Percentiles rank a stretch among this genome's conserved stretches.
Evolutionary conservation across 2,888 invertebrate genomes (phyloP).

Genomic region (Ligdia adustata): DNA sequence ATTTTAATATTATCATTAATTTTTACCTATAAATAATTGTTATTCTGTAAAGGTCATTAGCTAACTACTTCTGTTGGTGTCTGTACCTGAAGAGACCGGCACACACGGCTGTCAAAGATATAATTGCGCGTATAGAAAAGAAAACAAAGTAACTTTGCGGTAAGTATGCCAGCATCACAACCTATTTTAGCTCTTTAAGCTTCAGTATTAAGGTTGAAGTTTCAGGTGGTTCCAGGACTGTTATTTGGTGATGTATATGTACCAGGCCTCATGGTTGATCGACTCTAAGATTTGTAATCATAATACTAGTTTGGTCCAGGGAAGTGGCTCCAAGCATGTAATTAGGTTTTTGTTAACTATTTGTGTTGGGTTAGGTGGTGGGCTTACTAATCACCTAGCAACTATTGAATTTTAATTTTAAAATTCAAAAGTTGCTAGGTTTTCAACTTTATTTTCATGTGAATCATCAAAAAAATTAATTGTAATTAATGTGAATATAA

Average conservation of each 20-base stretch:
- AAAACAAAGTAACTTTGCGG: constrained; percentile 57
- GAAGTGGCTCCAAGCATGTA: constrained; percentile 62
- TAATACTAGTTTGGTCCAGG: constrained; percentile 63
- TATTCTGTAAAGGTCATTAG: constrained; percentile 14
- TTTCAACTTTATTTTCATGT: too few species aligned
- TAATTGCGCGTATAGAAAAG: constrained; percentile 78
- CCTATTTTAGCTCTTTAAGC: constrained; percentile 45
- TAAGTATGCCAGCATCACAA: constrained; percentile 29
- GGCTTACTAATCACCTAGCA: constrained; percentile 12
- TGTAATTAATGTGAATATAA: too few species aligned
- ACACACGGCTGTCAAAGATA: constrained; percentile 74
- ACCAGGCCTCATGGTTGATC: constrained; percentile 72
- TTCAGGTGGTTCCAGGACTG: constrained; percentile 30
- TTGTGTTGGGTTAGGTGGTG: constrained; percentile 31
- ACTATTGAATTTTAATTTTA: background rate
- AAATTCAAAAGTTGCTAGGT: too few species aligned
- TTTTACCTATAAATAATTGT: too few species aligned
- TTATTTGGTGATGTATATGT: constrained; percentile 59
- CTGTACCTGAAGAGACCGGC: constrained; percentile 54
- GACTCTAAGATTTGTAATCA: constrained; percentile 73
- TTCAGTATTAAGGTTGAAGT: constrained; percentile 32
- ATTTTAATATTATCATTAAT: too few species aligned
- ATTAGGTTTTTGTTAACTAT: constrained; percentile 62
- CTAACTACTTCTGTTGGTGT: constrained; percentile 53
- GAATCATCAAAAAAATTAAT: too few species aligned